Evolutionary conservation across 2,113 vertebrate species (phyloP).

Genomic region (Xiphias gladius): DNA sequence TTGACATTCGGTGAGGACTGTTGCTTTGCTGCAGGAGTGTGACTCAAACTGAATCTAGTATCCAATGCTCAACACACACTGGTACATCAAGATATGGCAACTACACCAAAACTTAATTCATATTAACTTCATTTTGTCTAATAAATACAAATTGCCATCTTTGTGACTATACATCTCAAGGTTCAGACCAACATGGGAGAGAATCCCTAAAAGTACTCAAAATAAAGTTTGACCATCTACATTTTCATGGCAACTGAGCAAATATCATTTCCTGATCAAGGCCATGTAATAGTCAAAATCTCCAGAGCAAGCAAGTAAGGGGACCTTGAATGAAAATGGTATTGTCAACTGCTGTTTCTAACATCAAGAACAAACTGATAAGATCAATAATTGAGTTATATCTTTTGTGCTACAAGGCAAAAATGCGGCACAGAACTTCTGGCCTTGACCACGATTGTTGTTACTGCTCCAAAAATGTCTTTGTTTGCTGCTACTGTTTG

Average conservation of each 20-base stretch:
- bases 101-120: no score
- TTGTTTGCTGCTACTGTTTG: not conserved
- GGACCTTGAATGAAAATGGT: not conserved
- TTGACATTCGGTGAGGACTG: no score
- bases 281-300: not conserved
- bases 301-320: not conserved
- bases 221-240: not conserved
- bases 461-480: not conserved
- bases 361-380: no score
- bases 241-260: not conserved
- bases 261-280: not conserved
- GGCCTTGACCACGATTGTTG: not conserved
- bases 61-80: no score
- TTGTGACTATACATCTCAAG: no score
- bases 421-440: not conserved
- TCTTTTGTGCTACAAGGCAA: not conserved
- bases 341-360: not conserved
- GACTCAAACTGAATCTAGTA: no score
- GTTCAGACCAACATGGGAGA: no score
- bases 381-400: not conserved
- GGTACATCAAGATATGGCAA: no score
- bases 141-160: no score
- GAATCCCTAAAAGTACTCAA: no score
- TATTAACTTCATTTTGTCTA: no score
- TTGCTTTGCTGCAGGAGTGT: no score